Conservation (phyloP, 2,888 invertebrate genomes). For the Notodonta dromedarius region DNA sequence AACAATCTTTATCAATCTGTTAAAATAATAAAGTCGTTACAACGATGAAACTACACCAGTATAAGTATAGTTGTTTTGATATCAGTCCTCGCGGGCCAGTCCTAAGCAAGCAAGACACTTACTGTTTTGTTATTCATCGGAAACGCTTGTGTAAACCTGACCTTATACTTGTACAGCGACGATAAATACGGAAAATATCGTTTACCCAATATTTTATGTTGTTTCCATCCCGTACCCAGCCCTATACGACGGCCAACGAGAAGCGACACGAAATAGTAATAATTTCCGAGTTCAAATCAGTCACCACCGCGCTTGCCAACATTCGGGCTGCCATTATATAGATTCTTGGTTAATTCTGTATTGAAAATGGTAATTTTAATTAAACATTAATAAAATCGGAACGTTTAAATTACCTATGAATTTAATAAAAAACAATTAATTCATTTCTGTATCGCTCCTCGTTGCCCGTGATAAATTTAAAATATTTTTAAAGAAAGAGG, state of each 20-base stretch:
- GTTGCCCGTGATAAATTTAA: too few species aligned
- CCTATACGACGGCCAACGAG: neutral
- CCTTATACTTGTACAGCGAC: constrained; percentile 8
- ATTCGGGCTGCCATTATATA: too few species aligned
- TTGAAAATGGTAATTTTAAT: too few species aligned
- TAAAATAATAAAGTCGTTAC: constrained; percentile 27
- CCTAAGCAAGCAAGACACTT: constrained; percentile 29
- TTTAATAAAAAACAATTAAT: too few species aligned
- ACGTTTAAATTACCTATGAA: too few species aligned
- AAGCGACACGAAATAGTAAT: too few species aligned
- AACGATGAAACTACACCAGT: constrained; percentile 11
- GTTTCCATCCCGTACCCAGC: neutral
- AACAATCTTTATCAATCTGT: neutral
- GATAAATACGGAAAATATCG: constrained; percentile 8
- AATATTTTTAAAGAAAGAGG: too few species aligned
- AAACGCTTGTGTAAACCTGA: constrained; percentile 17
- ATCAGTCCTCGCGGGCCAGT: constrained; percentile 8
- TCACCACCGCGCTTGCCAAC: too few species aligned
- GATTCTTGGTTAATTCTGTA: too few species aligned
- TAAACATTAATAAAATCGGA: too few species aligned
- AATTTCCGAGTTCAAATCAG: too few species aligned
- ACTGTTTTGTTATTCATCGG: constrained; percentile 21
- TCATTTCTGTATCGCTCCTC: too few species aligned
- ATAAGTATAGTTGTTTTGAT: constrained; percentile 12
- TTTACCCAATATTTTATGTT: constrained; percentile 9